Percentiles rank a stretch among this genome's conserved stretches.
These are phyloP conservation scores for Nesoenas mayeri DNA, from an alignment of 2,113 vertebrate species.

Conservation along the genomic window DNA sequence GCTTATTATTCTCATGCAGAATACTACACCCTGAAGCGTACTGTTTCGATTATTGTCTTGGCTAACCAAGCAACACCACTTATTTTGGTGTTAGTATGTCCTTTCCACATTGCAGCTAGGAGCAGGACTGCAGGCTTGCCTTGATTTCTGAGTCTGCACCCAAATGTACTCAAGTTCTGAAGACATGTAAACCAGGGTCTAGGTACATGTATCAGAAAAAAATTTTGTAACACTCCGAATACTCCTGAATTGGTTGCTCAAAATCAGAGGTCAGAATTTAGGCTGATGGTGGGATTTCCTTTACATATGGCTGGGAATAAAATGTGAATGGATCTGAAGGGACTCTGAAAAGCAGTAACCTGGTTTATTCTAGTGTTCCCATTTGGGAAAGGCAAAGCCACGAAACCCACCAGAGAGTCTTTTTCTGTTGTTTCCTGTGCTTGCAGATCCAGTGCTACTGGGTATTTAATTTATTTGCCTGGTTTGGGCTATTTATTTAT, in stretches of 20 bases:
- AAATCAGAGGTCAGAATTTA: background rate
- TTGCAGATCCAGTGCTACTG: background rate
- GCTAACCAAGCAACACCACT: background rate
- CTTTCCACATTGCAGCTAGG: background rate
- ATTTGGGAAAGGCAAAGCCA: background rate
- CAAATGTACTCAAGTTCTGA: accelerated
- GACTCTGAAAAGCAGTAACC: background rate
- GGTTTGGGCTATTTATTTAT: background rate
- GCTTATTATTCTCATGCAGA: background rate
- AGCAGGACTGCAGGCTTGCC: background rate
- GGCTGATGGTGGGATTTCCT: background rate
- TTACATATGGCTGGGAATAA: background rate
- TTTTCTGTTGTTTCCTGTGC: background rate
- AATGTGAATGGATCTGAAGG: background rate
- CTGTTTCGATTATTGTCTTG: background rate
- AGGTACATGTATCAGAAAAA: background rate
- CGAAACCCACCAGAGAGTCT: background rate
- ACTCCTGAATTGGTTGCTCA: background rate
- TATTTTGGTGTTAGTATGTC: background rate
- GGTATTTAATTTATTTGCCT: background rate
- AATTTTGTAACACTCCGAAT: background rate
- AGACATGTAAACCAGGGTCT: background rate
- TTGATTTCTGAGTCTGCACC: background rate
- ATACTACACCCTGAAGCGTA: background rate
- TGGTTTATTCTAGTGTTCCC: background rate